Percentiles rank a stretch among this genome's conserved stretches.
phyloP scores from a whole-genome alignment of 2,113 vertebrate genomes.

The Galeopterus variegatus region DNA sequence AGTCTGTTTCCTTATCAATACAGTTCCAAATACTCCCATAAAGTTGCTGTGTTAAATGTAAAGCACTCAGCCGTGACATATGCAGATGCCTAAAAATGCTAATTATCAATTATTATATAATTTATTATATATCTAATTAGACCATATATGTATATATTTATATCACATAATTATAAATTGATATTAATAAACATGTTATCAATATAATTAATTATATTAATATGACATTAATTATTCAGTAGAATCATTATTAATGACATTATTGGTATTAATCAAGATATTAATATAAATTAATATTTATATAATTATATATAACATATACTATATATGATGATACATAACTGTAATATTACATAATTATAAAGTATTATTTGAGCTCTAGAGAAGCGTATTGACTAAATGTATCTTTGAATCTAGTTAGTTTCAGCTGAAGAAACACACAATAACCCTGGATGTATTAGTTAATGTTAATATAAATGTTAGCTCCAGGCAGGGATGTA shows the following conservation, averaged over 20 bases:
- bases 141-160: not conserved
- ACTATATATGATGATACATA: not conserved
- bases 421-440: not conserved
- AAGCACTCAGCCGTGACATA: not conserved
- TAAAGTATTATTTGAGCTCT: not conserved
- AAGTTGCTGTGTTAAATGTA: not conserved
- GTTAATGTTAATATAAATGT: not conserved
- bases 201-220: not conserved
- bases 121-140: not conserved
- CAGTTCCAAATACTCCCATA: not conserved
- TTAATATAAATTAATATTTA: not conserved
- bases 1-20: not conserved
- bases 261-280: not conserved
- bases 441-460: not conserved
- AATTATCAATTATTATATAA: slow-evolving; percentile 10
- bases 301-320: not conserved
- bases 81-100: not conserved
- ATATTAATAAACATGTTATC: not conserved
- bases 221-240: not conserved
- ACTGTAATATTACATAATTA: not conserved
- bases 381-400: not conserved
- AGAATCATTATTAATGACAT: not conserved
- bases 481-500: not conserved
- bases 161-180: not conserved
- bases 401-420: not conserved